Conservation (phyloP, 2,113 vertebrate genomes). For the Monopterus albus region DNA sequence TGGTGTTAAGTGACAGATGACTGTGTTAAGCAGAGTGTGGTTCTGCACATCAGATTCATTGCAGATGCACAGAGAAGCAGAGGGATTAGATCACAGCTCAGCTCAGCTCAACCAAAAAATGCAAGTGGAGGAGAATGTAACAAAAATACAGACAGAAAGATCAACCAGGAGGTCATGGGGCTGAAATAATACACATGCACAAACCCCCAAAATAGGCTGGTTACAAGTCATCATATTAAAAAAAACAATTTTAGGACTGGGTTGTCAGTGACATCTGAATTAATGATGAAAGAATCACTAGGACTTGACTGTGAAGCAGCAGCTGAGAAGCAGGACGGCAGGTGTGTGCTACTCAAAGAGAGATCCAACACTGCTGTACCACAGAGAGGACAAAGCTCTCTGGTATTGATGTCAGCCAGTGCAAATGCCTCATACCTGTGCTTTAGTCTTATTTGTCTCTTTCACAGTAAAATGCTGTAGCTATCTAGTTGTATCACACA, state of each 20-base stretch:
- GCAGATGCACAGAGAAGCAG: neutral
- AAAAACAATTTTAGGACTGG: neutral
- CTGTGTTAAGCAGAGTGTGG: constrained; percentile 27
- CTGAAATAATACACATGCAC: neutral
- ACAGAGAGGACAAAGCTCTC: neutral
- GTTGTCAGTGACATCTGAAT: neutral
- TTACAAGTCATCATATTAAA: neutral
- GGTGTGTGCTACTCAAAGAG: neutral
- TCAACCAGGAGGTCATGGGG: neutral
- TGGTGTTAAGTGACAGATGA: constrained; percentile 59
- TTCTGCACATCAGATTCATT: constrained; percentile 18
- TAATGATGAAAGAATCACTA: neutral
- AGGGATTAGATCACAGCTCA: neutral
- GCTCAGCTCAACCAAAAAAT: neutral
- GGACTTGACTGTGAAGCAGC: neutral
- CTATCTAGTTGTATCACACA: neutral
- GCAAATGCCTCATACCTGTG: neutral
- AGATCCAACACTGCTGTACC: neutral
- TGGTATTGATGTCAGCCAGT: neutral
- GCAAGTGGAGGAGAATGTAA: neutral
- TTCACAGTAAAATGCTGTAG: neutral
- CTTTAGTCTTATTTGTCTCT: neutral
- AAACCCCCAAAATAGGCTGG: neutral
- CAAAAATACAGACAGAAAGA: constrained; percentile 6
- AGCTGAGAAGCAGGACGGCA: neutral